phyloP scores from a whole-genome alignment of 1,140 invertebrate genomes.

The Caenorhabditis tropicalis region DNA sequence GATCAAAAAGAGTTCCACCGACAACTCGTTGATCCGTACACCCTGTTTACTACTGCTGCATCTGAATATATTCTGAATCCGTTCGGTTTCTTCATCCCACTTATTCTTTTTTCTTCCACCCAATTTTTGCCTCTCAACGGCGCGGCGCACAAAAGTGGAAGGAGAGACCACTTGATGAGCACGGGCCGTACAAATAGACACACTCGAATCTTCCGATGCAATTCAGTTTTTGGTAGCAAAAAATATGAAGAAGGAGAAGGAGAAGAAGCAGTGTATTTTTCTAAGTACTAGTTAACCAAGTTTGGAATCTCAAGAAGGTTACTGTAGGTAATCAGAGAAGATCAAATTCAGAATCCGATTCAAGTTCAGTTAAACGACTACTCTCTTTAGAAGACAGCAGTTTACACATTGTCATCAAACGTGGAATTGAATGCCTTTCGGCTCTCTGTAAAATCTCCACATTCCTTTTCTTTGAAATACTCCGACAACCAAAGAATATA shows the following conservation, averaged over 20 bases:
- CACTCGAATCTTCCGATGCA: neutral
- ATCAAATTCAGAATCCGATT: no score
- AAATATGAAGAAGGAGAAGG: neutral
- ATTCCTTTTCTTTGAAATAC: no score
- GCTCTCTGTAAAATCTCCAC: no score
- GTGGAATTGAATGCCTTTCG: no score
- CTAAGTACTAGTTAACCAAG: conserved; percentile 32
- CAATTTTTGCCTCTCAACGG: conserved; percentile 32
- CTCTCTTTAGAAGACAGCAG: no score
- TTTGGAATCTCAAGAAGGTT: neutral
- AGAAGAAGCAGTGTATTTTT: conserved; percentile 2
- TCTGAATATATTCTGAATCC: conserved; percentile 16
- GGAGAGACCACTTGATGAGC: conserved; percentile 34
- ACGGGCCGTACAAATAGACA: conserved; percentile 41
- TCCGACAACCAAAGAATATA: no score
- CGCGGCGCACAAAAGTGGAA: conserved; percentile 33
- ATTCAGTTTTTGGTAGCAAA: conserved; percentile 41
- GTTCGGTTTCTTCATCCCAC: neutral
- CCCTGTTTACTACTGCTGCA: conserved; percentile 12
- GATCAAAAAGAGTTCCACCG: neutral
- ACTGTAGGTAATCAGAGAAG: neutral
- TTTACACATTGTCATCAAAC: neutral
- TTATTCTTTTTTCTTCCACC: neutral
- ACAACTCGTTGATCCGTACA: conserved; percentile 27
- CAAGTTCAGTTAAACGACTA: no score